Evolutionary conservation across 2,888 invertebrate species (phyloP).

Genomic region (Rosalia funebris): DNA sequence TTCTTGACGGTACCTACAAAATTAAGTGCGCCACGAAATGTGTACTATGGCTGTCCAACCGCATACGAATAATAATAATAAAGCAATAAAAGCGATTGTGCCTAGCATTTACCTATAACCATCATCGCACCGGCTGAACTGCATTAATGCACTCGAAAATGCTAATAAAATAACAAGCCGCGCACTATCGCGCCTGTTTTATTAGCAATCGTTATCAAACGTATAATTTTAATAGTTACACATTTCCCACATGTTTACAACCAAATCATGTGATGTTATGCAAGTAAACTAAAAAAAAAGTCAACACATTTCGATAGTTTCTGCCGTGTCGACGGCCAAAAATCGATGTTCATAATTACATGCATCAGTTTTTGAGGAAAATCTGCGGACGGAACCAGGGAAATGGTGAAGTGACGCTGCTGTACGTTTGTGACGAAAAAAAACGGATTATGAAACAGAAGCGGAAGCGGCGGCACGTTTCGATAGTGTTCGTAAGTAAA

Average conservation of each 20-base stretch:
- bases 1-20: too few species aligned
- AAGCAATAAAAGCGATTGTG: too few species aligned
- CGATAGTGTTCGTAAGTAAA: constrained; percentile 38
- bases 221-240: neutral
- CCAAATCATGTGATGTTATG: constrained; percentile 18
- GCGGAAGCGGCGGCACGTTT: constrained; percentile 30
- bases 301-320: constrained; percentile 9
- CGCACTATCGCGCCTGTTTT: neutral
- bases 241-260: constrained; percentile 16
- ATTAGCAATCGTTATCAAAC: constrained; percentile 9
- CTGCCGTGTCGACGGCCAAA: neutral
- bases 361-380: constrained; percentile 15
- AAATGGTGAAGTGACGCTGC: constrained; percentile 15
- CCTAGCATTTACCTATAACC: too few species aligned
- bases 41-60: too few species aligned
- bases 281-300: constrained; percentile 9
- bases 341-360: neutral
- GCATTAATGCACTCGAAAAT: too few species aligned
- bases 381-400: neutral
- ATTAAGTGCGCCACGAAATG: too few species aligned
- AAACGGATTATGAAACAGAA: constrained; percentile 18
- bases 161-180: neutral
- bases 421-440: constrained; percentile 13
- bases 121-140: too few species aligned
- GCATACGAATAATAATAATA: too few species aligned